Evolutionary conservation across 2,797 vertebrate genomes (phyloP), one percentile per base, ranked within the genome.

Genomic region (Phoxinus dragarum): DNA sequence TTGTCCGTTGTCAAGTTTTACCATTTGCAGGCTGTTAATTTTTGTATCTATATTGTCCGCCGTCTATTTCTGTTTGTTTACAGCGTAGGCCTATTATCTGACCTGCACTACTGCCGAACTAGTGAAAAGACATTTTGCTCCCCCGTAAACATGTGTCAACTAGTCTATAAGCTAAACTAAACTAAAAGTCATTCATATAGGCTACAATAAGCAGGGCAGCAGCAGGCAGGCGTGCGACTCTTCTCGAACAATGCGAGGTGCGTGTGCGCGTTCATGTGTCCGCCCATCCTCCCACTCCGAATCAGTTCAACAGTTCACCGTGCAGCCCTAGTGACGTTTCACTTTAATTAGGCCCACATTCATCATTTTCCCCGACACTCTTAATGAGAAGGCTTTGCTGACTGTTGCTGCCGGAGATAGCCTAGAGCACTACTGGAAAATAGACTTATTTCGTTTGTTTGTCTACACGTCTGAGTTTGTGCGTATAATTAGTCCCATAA

Each of bases 201-300:
- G 34, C 59, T 86, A 56, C 77, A 73, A 91, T 64, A 47, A 69
- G n/a, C 69, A 21, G 93, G 92, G 92, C 93, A 94, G 94, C 95
- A 96, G 95, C 94, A 96, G 96, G 95, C 95, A 96, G 85, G 95
- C 95, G 95, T 85, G 88, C 86, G 80, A 89, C 90, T 93, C 92
- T 86, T 88, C 91, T 89, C 89, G 88, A 95, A 96, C 94, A 95
- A 95, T 95, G 93, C 85, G 79, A 75, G 67, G 86, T 93, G 93
- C 74, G 81, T 92, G 91, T 92, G 90, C 88, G 85, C 90, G 90
- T 91, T 91, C 93, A 92, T 91, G 91, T 90, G 90, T 17, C 54
- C 86, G 85, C 89, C 88, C 87, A 83, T 90, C 90, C 92, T 88
- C 90, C 91, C 92, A 89, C 92, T 89, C 90, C 88, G 89, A 91